Percentiles rank a stretch among this genome's conserved stretches.
Evolutionary conservation across 2,797 vertebrate species (phyloP).

Genomic region (Syncerus caffer): DNA sequence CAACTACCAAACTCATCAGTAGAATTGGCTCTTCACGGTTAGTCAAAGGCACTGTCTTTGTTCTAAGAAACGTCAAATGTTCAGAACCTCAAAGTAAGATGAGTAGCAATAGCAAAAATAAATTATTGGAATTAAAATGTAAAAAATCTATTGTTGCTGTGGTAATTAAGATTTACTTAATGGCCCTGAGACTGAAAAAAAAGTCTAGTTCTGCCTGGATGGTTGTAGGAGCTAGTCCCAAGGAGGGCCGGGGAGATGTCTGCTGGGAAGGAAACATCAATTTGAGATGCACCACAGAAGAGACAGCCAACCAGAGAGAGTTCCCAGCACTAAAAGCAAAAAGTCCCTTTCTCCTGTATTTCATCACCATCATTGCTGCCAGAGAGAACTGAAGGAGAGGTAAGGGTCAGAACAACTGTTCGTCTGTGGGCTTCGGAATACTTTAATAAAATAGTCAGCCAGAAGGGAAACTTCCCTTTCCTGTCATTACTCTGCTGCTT

Average conservation of each 20-base stretch:
- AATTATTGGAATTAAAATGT: background rate
- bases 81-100: background rate
- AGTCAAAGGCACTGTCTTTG: background rate
- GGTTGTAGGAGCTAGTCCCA: background rate
- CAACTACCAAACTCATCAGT: background rate
- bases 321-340: background rate
- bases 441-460: background rate
- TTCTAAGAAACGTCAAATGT: background rate
- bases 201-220: background rate
- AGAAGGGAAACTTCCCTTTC: background rate
- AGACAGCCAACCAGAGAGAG: background rate
- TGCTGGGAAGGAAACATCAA: background rate
- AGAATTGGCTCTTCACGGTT: background rate
- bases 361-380: background rate
- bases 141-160: background rate
- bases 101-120: background rate
- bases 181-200: background rate
- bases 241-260: background rate
- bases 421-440: background rate
- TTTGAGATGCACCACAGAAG: background rate
- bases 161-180: background rate
- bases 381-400: background rate
- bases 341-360: background rate
- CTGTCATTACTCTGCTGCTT: background rate
- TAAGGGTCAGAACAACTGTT: background rate